Conservation (phyloP, 2,797 vertebrate species). For the Argya squamiceps region DNA sequence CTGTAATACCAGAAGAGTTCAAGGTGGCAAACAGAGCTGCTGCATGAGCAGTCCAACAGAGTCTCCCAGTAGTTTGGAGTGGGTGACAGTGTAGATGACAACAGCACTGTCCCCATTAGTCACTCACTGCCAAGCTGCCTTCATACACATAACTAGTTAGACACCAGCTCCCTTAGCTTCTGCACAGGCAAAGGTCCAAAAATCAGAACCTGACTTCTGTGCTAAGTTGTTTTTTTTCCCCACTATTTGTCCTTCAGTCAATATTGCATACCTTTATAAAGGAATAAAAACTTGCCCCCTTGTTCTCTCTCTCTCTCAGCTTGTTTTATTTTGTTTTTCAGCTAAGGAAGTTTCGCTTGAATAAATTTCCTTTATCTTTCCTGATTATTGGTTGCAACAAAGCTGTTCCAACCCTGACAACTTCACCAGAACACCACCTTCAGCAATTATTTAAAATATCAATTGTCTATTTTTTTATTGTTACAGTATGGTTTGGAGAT, state of each 20-base stretch:
- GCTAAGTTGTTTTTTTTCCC: too few species aligned
- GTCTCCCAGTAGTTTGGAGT: background rate
- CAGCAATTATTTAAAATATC: background rate
- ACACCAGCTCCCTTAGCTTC: background rate
- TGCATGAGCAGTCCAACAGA: background rate
- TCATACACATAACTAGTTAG: accelerated
- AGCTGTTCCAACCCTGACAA: background rate
- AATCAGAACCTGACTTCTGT: background rate
- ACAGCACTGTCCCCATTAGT: background rate
- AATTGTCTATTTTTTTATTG: background rate
- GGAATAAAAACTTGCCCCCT: accelerated
- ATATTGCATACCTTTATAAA: background rate
- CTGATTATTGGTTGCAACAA: background rate
- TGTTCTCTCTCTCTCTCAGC: background rate
- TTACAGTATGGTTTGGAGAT: accelerated
- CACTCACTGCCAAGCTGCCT: background rate
- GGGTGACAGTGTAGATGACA: background rate
- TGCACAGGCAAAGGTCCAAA: background rate
- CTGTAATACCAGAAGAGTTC: background rate
- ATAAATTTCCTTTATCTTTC: background rate
- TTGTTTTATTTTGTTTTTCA: background rate
- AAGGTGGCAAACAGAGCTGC: background rate
- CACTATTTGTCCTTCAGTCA: background rate
- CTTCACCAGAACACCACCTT: background rate
- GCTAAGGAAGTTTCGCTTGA: background rate